These are phyloP conservation scores for Myopa tessellatipennis DNA, from an alignment of 2,888 invertebrate species.

Conservation along the genomic window DNA sequence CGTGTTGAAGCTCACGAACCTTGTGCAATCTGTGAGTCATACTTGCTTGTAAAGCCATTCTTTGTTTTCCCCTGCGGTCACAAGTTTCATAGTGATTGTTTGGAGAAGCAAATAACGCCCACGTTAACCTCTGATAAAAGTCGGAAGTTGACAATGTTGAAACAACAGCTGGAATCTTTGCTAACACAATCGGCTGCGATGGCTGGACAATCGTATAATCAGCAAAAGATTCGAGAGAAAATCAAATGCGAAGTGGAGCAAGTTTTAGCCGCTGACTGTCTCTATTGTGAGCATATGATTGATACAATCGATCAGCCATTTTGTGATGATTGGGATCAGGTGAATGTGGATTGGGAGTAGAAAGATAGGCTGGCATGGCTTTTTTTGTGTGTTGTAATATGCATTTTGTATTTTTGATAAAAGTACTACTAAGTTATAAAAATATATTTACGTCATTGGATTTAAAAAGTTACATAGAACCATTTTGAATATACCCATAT, in stretches of 20 bases:
- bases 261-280: slow-evolving; percentile 89
- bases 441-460: not conserved
- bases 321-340: slow-evolving; percentile 81
- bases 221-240: slow-evolving; percentile 70
- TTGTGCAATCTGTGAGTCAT: slow-evolving; percentile 86
- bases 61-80: slow-evolving; percentile 97
- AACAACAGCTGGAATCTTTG: slow-evolving; percentile 62
- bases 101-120: slow-evolving; percentile 78
- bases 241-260: slow-evolving; percentile 87
- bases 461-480: no score
- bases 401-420: slow-evolving; percentile 18
- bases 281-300: slow-evolving; percentile 95
- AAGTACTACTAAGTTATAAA: slow-evolving; percentile 18
- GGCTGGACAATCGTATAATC: slow-evolving; percentile 51
- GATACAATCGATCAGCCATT: slow-evolving; percentile 91
- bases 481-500: no score
- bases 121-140: slow-evolving; percentile 65
- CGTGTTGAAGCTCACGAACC: slow-evolving; percentile 81
- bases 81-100: slow-evolving; percentile 93
- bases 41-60: slow-evolving; percentile 86
- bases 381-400: not conserved
- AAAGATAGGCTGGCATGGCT: not conserved
- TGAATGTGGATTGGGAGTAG: slow-evolving; percentile 88
- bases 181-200: slow-evolving; percentile 55
- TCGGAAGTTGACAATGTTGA: slow-evolving; percentile 58